Conservation (phyloP, 2,888 invertebrate species). For the Eulithis prunata region DNA sequence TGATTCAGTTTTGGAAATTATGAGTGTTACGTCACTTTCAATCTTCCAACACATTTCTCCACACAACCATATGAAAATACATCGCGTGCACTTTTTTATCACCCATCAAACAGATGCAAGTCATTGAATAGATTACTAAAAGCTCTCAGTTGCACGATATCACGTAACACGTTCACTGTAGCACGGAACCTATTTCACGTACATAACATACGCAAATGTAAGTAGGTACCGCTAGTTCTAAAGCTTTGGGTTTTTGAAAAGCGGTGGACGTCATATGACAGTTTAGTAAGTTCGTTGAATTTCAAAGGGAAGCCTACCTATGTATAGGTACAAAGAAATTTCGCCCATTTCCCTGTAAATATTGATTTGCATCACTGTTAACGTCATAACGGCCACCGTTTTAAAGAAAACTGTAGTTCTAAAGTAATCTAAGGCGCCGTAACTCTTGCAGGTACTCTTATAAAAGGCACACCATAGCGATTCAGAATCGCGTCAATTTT, state of each 20-base stretch:
- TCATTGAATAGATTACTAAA: slow-evolving; percentile 19
- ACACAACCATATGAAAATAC: background rate
- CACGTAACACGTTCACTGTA: slow-evolving; percentile 18
- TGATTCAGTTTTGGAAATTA: too few species aligned
- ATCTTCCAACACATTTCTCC: too few species aligned
- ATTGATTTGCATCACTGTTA: too few species aligned
- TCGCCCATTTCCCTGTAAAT: too few species aligned
- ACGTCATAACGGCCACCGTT: background rate
- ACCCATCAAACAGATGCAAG: slow-evolving; percentile 6
- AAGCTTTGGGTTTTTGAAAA: background rate
- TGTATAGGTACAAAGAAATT: too few species aligned
- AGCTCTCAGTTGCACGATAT: slow-evolving; percentile 19
- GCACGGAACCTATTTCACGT: slow-evolving; percentile 3
- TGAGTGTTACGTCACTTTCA: too few species aligned
- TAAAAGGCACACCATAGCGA: slow-evolving; percentile 3
- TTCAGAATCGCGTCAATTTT: slow-evolving; percentile 14
- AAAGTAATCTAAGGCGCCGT: slow-evolving; percentile 24
- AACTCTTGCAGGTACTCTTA: slow-evolving; percentile 12
- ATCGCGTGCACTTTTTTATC: background rate
- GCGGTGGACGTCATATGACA: background rate
- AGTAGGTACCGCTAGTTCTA: background rate
- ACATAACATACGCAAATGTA: background rate
- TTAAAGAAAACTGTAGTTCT: slow-evolving; percentile 1
- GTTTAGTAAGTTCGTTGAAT: too few species aligned
- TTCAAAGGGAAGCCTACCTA: too few species aligned